These are phyloP conservation scores for Spheniscus humboldti DNA, from an alignment of 2,797 vertebrate species.

Conservation along the genomic window DNA sequence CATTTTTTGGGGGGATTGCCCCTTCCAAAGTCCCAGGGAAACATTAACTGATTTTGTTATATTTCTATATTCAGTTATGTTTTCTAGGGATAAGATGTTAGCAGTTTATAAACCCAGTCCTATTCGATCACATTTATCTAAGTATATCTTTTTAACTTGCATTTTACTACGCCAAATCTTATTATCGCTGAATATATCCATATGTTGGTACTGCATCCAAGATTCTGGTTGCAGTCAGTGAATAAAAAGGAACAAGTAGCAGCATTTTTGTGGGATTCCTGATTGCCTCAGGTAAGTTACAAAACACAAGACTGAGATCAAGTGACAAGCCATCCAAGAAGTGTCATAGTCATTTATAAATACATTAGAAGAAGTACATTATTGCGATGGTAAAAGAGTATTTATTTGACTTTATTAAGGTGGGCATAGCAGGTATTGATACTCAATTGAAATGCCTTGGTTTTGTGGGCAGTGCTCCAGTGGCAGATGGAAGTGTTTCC, in stretches of 20 bases:
- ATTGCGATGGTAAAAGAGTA: not conserved
- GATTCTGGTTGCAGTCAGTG: not conserved
- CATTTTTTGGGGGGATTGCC: accelerated
- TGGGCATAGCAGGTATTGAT: not conserved
- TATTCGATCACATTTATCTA: not conserved
- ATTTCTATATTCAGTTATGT: not conserved
- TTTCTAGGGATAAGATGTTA: not conserved
- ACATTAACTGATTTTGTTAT: not conserved
- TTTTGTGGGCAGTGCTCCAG: not conserved
- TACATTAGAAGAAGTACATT: not conserved
- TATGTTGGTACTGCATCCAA: not conserved
- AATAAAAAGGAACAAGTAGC: not conserved
- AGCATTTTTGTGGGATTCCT: not conserved
- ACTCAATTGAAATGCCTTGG: not conserved
- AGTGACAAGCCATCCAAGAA: not conserved
- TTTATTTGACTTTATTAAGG: not conserved
- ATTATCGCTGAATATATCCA: not conserved
- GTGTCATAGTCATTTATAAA: not conserved
- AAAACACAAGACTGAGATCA: not conserved
- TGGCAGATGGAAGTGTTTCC: not conserved
- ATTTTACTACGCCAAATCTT: not conserved
- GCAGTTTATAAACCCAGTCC: not conserved
- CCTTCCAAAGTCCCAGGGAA: not conserved
- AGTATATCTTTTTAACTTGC: not conserved
- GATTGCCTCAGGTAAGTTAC: not conserved